Percentiles rank a stretch among this genome's conserved stretches.
These are phyloP conservation scores for Julus scandinavius DNA, from an alignment of 2,888 invertebrate genomes.

Conservation along the genomic window DNA sequence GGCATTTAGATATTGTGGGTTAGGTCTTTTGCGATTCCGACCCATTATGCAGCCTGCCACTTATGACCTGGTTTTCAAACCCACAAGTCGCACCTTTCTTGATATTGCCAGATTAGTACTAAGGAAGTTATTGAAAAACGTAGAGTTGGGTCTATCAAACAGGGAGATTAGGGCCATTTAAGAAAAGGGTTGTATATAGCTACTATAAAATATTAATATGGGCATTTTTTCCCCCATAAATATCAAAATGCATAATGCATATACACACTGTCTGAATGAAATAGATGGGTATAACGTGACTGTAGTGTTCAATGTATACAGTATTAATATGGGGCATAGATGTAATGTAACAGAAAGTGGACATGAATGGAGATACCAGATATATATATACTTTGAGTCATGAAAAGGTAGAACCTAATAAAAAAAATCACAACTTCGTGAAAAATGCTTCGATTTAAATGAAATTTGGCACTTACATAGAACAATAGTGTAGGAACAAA, in stretches of 20 bases:
- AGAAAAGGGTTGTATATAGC: neutral
- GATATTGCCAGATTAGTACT: neutral
- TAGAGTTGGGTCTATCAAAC: neutral
- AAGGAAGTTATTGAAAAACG: slow-evolving; percentile 11
- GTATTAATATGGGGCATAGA: too few relatives aligned
- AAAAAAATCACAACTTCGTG: too few relatives aligned
- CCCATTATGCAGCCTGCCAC: neutral
- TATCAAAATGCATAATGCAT: neutral
- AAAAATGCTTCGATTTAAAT: too few relatives aligned
- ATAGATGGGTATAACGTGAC: too few relatives aligned
- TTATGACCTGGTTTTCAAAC: neutral
- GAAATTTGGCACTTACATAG: too few relatives aligned
- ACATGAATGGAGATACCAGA: too few relatives aligned
- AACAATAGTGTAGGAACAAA: too few relatives aligned
- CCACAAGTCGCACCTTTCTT: slow-evolving; percentile 14
- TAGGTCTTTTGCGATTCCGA: slow-evolving; percentile 3
- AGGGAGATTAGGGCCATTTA: neutral
- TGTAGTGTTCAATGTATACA: too few relatives aligned
- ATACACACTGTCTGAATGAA: neutral
- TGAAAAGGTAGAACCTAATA: too few relatives aligned
- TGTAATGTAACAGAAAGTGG: too few relatives aligned
- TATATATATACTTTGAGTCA: too few relatives aligned
- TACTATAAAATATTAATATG: neutral
- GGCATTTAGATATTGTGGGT: neutral
- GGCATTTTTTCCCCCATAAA: neutral